These are phyloP conservation scores for Leucoraja ocellata DNA, from an alignment of 2,797 vertebrate genomes.

Conservation along the genomic window DNA sequence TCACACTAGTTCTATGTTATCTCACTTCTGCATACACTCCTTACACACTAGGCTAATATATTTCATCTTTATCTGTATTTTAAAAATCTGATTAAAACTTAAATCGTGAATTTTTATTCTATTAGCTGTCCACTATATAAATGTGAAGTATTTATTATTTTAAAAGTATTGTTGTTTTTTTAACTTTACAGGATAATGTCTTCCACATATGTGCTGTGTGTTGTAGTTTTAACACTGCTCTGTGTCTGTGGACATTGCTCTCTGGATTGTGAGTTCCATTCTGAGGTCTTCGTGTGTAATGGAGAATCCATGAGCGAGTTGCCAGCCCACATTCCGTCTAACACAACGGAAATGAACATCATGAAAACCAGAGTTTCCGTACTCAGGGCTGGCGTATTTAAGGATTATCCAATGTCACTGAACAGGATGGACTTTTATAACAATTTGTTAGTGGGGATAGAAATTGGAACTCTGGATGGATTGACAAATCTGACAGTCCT, in stretches of 20 bases:
- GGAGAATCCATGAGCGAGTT: constrained; percentile 49
- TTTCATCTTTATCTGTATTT: not conserved
- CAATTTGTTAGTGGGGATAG: constrained; percentile 52
- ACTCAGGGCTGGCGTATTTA: constrained; percentile 59
- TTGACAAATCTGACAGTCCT: constrained; percentile 51
- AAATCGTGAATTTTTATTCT: not conserved
- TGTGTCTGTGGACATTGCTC: not conserved
- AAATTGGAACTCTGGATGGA: constrained; percentile 65
- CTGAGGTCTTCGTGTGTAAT: constrained; percentile 46
- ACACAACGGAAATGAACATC: constrained; percentile 59
- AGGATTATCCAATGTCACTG: constrained; percentile 52
- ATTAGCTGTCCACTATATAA: not conserved
- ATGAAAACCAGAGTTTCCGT: constrained; percentile 53
- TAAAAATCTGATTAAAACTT: not conserved
- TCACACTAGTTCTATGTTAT: too few relatives aligned
- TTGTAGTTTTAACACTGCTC: not conserved
- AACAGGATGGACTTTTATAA: constrained; percentile 58
- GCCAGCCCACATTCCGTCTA: constrained; percentile 48
- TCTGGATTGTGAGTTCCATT: not conserved
- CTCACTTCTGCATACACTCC: too few relatives aligned
- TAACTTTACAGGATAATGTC: constrained; percentile 12
- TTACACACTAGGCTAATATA: not conserved
- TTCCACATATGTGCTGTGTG: not conserved
- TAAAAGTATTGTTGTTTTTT: not conserved
- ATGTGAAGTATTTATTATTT: not conserved